Evolutionary conservation across 2,797 vertebrate genomes (phyloP).

Genomic region (Periparus ater): DNA sequence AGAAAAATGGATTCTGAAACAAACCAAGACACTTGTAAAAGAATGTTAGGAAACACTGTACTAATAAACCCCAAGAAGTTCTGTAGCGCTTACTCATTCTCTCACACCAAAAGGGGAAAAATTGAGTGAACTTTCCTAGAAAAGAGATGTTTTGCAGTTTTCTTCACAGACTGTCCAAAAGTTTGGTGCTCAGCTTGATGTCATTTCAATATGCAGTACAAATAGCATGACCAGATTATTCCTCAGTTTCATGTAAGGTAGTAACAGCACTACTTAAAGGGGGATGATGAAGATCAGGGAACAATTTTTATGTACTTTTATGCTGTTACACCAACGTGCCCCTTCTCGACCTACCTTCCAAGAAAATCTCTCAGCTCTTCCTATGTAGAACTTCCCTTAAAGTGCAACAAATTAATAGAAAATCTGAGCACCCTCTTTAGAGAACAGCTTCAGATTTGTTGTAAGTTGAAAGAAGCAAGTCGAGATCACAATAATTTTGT

Average conservation of each 20-base stretch:
- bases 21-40: not conserved
- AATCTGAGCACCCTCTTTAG: not conserved
- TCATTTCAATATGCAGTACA: not conserved
- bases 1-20: not conserved
- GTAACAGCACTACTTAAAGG: not conserved
- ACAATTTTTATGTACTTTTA: not conserved
- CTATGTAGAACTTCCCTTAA: not conserved
- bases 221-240: not conserved
- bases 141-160: not conserved
- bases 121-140: not conserved
- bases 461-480: not conserved
- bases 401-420: not conserved
- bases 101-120: not conserved
- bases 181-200: not conserved
- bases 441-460: not conserved
- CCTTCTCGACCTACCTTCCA: not conserved
- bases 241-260: not conserved
- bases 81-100: not conserved
- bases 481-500: not conserved
- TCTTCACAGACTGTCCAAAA: not conserved
- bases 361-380: not conserved
- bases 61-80: not conserved
- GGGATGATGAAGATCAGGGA: not conserved
- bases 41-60: not conserved
- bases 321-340: not conserved